phyloP scores from a whole-genome alignment of 2,888 invertebrate genomes.

The Exocentrus adspersus region DNA sequence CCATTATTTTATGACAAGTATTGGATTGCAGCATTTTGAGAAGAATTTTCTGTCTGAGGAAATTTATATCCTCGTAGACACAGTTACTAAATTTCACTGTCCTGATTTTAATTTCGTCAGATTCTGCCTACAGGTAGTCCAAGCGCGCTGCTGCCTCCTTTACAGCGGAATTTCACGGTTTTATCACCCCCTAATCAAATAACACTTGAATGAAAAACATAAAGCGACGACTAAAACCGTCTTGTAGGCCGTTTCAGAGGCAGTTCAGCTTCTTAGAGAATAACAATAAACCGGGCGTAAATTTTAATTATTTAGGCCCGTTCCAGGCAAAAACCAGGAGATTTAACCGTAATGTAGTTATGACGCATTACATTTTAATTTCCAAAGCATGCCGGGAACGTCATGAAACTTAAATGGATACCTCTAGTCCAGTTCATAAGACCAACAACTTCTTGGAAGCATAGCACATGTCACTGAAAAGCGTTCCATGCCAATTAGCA shows the following conservation, averaged over 20 bases:
- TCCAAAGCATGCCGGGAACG: conserved; percentile 51
- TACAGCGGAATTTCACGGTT: conserved; percentile 17
- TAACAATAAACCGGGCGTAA: conserved; percentile 46
- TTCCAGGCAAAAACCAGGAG: conserved; percentile 48
- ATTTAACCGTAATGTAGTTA: conserved; percentile 60
- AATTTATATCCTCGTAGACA: no score
- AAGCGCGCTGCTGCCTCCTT: conserved; percentile 8
- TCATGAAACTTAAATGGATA: conserved; percentile 65
- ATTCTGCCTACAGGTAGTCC: background rate
- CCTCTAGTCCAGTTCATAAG: background rate
- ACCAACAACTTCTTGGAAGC: no score
- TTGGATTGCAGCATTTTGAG: no score
- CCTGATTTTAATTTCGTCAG: no score
- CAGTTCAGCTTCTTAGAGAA: conserved; percentile 34
- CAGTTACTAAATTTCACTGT: background rate
- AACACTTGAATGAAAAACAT: conserved; percentile 24
- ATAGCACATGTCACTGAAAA: no score
- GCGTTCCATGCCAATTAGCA: no score
- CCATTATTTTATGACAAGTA: no score
- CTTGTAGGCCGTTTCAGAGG: conserved; percentile 22
- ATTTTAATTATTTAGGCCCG: conserved; percentile 55
- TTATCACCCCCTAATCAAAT: conserved; percentile 23
- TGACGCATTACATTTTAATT: conserved; percentile 62
- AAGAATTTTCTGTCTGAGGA: no score
- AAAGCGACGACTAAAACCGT: conserved; percentile 15